Evolutionary conservation across 2,888 invertebrate species (phyloP), one percentile per base, ranked within the genome.

Genomic region (Drosophila pegasa): DNA sequence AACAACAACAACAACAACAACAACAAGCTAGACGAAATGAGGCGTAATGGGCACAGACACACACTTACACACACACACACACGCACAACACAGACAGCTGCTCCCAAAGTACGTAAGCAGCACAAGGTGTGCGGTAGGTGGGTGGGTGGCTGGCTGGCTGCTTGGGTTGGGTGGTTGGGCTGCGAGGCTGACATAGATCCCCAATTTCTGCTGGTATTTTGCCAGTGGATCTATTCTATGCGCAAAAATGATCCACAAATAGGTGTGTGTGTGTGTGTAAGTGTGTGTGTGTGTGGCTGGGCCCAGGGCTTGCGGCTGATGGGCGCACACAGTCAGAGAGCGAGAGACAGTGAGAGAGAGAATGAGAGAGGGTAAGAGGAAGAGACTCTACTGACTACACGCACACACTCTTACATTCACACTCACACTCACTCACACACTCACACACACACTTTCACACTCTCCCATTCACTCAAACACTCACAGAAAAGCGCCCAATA

Each of bases 41-140:
- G 76, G 63, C 79, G 76, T 75, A 79, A 79, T 79, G 84, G 62
- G 77, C 50, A 67, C 81, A 73, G 57, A 66, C 61, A 65, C 22
- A 78, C 37, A 52, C 20, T 25, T n/a, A 58, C 38, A 63, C 29
- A 55, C 16, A 50, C 8, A 64, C 56, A 45, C 18, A 70, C 41
- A 55, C 16, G 27, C 7, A 58, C 25, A 40, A 2, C 43, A 45
- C 27, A 48, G 48, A 20, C 48, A 48, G 48, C 31, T 25, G 14
- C n/a, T 72, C 50, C 25, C 48, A 45, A 64, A 57, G 51, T 58
- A 74, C 83, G 79, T 61, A 62, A 56, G 68, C 72, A 80, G 33
- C 55, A 67, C 52, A 67, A 65, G 82, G 78, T 78, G 75, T 65
- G 60, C 61, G 59, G 50, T 33, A 41, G 74, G 54, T 78, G 67